Percentiles rank a stretch among this genome's conserved stretches.
Evolutionary conservation across 1,140 invertebrate species (phyloP).

Genomic region (Archegozetes longisetosus): DNA sequence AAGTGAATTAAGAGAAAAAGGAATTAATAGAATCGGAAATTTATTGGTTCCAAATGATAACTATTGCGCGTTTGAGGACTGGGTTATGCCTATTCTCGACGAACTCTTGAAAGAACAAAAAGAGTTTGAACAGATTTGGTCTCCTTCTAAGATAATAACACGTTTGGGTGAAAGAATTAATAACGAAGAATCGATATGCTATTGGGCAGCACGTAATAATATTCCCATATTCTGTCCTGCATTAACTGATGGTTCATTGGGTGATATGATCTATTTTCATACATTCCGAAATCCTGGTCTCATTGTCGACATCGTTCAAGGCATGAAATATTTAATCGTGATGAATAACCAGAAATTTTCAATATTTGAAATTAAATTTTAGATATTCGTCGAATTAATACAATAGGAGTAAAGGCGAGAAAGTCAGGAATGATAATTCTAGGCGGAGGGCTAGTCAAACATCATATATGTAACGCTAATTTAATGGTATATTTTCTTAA

Average conservation of each 20-base stretch:
- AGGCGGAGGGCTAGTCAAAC: constrained; percentile 93
- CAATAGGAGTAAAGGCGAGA: constrained; percentile 80
- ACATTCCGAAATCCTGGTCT: constrained; percentile 82
- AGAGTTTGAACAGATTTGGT: constrained; percentile 46
- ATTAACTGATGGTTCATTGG: constrained; percentile 81
- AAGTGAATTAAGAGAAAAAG: constrained; percentile 42
- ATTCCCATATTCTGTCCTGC: constrained; percentile 98
- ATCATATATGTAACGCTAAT: constrained; percentile 97
- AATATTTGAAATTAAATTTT: no score
- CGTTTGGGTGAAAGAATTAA: constrained; percentile 76
- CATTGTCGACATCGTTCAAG: constrained; percentile 75
- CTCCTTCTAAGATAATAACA: constrained; percentile 74
- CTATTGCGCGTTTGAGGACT: constrained; percentile 96
- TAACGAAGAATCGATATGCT: constrained; percentile 81
- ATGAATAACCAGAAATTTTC: constrained; percentile 24
- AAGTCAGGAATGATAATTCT: constrained; percentile 94
- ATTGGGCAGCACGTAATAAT: constrained; percentile 93
- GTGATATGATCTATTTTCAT: constrained; percentile 99
- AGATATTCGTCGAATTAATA: constrained; percentile 76
- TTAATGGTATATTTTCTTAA: no score
- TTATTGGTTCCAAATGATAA: constrained; percentile 95
- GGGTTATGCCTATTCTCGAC: constrained; percentile 87
- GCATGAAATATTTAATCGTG: constrained; percentile 33
- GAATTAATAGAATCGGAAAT: constrained; percentile 95
- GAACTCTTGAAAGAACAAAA: constrained; percentile 79